Percentiles rank a stretch among this genome's conserved stretches.
Conservation (phyloP, 1,140 invertebrate genomes). For the Bombus terrestris region DNA sequence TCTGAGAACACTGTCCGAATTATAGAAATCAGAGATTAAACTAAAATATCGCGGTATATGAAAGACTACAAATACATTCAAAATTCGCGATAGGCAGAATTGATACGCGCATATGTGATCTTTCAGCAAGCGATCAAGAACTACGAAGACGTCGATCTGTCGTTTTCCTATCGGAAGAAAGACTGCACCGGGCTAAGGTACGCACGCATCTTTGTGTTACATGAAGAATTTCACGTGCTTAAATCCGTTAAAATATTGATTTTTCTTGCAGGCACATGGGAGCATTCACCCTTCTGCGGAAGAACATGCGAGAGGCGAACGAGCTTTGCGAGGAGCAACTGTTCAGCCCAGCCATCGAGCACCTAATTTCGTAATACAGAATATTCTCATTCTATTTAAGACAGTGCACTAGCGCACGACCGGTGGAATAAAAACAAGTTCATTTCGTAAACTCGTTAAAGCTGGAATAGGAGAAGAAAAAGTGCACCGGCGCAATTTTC, state of each 20-base stretch:
- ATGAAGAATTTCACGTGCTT: background rate
- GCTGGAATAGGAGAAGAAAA: background rate
- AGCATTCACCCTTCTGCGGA: constrained; percentile 68
- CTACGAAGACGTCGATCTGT: constrained; percentile 75
- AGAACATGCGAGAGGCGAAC: constrained; percentile 73
- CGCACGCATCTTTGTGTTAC: too few species aligned
- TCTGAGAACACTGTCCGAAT: too few species aligned
- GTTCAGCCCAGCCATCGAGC: constrained; percentile 64
- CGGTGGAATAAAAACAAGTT: background rate
- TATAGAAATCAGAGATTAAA: too few species aligned
- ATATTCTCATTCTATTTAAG: constrained; percentile 15
- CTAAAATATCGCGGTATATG: fast-evolving
- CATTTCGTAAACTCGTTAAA: constrained; percentile 25
- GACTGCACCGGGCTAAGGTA: constrained; percentile 74
- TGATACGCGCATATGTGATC: background rate
- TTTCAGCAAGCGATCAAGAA: constrained; percentile 68
- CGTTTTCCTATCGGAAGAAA: constrained; percentile 69
- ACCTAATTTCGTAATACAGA: constrained; percentile 67
- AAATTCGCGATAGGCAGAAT: background rate
- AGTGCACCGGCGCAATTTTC: constrained; percentile 4
- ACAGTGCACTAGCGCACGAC: background rate
- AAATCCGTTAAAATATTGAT: constrained; percentile 18
- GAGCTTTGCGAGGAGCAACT: constrained; percentile 73
- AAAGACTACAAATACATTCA: background rate
- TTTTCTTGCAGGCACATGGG: constrained; percentile 67